A percentile compares a stretch with the other conserved stretches of the same genome.
Conservation (phyloP, 2,888 invertebrate genomes). For the Stenchaetothrips biformis region DNA sequence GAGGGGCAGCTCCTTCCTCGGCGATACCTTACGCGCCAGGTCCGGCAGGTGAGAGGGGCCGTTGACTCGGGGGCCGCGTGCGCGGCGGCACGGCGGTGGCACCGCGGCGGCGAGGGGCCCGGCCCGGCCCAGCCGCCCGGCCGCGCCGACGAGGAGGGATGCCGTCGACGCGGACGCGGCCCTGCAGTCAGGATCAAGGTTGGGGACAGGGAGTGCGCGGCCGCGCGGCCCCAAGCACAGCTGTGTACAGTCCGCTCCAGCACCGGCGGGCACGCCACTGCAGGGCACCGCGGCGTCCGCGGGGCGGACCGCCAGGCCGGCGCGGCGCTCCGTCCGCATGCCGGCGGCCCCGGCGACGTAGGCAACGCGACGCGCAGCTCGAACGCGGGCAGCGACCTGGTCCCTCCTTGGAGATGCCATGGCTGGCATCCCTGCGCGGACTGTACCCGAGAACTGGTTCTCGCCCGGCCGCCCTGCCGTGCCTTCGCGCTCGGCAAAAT, state of each 20-base stretch:
- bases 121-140: not conserved
- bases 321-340: too few relatives aligned
- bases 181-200: constrained; percentile 1
- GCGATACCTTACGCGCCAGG: not conserved
- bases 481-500: too few relatives aligned
- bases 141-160: not conserved
- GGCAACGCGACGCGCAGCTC: too few relatives aligned
- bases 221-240: not conserved
- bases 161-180: not conserved
- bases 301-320: too few relatives aligned
- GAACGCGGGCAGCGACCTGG: too few relatives aligned
- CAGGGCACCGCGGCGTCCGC: not conserved
- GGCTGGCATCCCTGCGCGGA: too few relatives aligned
- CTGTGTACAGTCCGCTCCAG: not conserved
- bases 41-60: not conserved
- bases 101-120: not conserved
- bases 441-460: too few relatives aligned
- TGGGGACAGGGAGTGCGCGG: not conserved
- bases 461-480: too few relatives aligned
- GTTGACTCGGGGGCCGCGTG: not conserved
- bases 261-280: not conserved
- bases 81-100: not conserved
- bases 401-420: too few relatives aligned
- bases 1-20: not conserved
- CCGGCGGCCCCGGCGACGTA: too few relatives aligned